Evolutionary conservation across 2,797 vertebrate species (phyloP), one percentile per base, ranked within the genome.

Genomic region (Gila robusta): DNA sequence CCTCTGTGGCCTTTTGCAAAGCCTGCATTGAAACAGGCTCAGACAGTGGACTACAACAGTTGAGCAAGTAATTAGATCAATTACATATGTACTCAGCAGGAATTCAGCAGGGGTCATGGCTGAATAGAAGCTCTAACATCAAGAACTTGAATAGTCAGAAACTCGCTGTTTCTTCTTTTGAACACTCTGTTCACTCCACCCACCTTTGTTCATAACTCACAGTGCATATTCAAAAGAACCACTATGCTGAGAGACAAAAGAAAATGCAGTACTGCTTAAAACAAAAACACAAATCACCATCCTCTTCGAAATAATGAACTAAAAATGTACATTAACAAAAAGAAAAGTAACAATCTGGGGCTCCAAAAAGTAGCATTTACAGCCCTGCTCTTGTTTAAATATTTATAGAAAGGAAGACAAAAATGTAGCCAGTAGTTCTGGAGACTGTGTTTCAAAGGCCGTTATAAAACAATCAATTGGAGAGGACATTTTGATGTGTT

Each of bases 371-470:
- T 69, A 32, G 39, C 32, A 78, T 70, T 49, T 54, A 87, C 80
- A 80, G 52, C 69, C 16, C 6, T 64, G 70, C 49, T 67, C 54
- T 47, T 26, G 26, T 70, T 88, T 59, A 90, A 90, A 88, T 87
- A 84, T 88, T 87, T 70, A 88, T 67, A 82, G 41, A 82, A 67
- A 79, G 41, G 32, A 67, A 52, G 16, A 82, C 23, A 54, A 32
- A 80, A 88, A 82, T 47, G 64, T 74, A 81, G 78, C 76, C 66
- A 72, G 70, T 76, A 64, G 37, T 78, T 64, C 72, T 80, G 56
- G n/a, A 89, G 35, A 32, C 64, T 79, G 76, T n/a, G 3, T 83
- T 84, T 82, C 26, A 86, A 44, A 86, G 26, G 35, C 79, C 76
- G 26, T 28, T 67, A 52, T 17, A 83, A 83, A 37, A n/a, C n/a